Conservation (phyloP, 2,113 vertebrate genomes). For the Entosphenus tridentatus region DNA sequence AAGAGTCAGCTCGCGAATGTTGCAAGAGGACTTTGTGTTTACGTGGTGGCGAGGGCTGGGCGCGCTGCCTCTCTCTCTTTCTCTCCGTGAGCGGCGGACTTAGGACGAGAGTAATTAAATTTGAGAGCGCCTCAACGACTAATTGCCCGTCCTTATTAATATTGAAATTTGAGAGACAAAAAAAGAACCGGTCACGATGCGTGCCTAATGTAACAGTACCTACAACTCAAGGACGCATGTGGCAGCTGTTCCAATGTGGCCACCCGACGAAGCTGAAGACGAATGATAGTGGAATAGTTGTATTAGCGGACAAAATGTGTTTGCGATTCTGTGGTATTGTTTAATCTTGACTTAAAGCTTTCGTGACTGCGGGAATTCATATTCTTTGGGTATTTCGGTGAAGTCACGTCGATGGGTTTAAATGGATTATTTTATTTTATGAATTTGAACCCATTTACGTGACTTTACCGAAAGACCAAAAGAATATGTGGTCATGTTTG, state of each 20-base stretch:
- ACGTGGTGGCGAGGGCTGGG: background rate
- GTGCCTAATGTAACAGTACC: background rate
- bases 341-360: too few relatives aligned
- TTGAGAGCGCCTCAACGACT: background rate
- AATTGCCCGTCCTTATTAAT: constrained; percentile 6
- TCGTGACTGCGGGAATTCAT: too few relatives aligned
- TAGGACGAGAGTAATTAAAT: constrained; percentile 4
- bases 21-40: background rate
- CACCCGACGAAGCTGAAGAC: background rate
- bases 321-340: too few relatives aligned
- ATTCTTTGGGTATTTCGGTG: too few relatives aligned
- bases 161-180: background rate
- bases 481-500: too few relatives aligned
- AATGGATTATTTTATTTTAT: too few relatives aligned
- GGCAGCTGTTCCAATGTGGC: too few relatives aligned
- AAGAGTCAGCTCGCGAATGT: constrained; percentile 1
- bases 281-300: background rate
- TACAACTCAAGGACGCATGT: background rate
- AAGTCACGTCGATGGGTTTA: too few relatives aligned
- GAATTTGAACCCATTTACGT: too few relatives aligned
- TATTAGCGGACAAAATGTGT: background rate
- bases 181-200: background rate
- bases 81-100: background rate
- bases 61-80: background rate
- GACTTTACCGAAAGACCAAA: too few relatives aligned